A percentile compares a stretch with the other conserved stretches of the same genome.
phyloP scores from a whole-genome alignment of 2,888 invertebrate genomes.

The Coenonympha glycerion region DNA sequence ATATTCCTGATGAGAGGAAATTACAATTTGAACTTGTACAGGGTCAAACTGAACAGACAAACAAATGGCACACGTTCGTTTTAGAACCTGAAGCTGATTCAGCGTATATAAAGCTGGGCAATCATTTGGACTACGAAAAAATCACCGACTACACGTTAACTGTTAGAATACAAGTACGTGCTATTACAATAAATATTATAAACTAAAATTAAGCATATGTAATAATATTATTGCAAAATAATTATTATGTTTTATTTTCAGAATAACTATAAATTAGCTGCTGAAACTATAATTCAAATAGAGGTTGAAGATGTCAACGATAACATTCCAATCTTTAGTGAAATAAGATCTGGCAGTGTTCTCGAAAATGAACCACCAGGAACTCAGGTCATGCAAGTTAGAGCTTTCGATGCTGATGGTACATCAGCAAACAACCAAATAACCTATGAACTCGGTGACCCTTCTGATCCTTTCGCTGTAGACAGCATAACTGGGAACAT shows the following conservation, averaged over 20 bases:
- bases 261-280: constrained; percentile 86
- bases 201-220: neutral
- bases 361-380: constrained; percentile 89
- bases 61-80: constrained; percentile 85
- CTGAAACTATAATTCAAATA: constrained; percentile 86
- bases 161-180: constrained; percentile 83
- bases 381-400: constrained; percentile 90
- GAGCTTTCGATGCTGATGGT: constrained; percentile 90
- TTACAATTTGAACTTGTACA: constrained; percentile 86
- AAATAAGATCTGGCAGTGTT: constrained; percentile 86
- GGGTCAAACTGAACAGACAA: constrained; percentile 90
- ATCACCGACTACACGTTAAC: constrained; percentile 89
- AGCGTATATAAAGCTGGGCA: constrained; percentile 84
- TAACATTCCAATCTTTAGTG: constrained; percentile 90
- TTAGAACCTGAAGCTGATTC: constrained; percentile 80
- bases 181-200: no score
- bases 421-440: constrained; percentile 89
- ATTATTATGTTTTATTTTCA: constrained; percentile 43
- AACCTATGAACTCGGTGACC: constrained; percentile 82
- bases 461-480: constrained; percentile 86
- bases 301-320: constrained; percentile 92
- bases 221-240: constrained; percentile 7
- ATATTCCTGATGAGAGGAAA: constrained; percentile 83
- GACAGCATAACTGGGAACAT: constrained; percentile 92
- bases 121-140: constrained; percentile 88